Evolutionary conservation across 2,888 invertebrate species (phyloP).

Genomic region (Dusona sp.): DNA sequence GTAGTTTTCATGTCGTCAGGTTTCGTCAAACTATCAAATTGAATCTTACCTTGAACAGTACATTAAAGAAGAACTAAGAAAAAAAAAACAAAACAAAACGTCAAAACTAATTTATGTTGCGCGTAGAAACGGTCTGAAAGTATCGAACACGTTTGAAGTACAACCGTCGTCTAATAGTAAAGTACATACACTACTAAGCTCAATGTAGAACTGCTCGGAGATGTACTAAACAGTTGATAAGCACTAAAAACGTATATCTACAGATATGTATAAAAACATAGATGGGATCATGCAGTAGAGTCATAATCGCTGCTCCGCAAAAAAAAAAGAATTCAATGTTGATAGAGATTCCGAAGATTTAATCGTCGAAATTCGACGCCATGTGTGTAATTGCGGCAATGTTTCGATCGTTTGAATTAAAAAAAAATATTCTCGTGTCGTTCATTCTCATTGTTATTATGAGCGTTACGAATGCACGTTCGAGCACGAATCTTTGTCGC

Average conservation of each 20-base stretch:
- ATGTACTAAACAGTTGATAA: constrained; percentile 40
- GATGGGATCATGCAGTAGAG: constrained; percentile 26
- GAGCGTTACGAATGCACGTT: constrained; percentile 5
- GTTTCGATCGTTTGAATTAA: background rate
- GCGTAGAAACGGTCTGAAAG: background rate
- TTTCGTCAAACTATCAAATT: background rate
- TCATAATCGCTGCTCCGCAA: constrained; percentile 10
- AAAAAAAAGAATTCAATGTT: constrained; percentile 13
- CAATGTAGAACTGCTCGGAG: constrained; percentile 12
- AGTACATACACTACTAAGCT: constrained; percentile 47
- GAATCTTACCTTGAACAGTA: constrained; percentile 64
- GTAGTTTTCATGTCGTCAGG: background rate
- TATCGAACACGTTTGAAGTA: constrained; percentile 1
- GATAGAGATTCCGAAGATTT: background rate
- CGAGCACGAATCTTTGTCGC: constrained; percentile 6
- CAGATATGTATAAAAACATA: constrained; percentile 15
- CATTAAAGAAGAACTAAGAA: constrained; percentile 52
- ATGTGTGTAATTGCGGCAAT: background rate
- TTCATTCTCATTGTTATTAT: background rate
- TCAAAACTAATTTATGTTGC: background rate
- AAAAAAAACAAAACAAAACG: background rate
- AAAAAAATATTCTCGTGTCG: background rate
- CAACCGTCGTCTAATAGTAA: constrained; percentile 48
- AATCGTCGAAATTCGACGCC: constrained; percentile 9
- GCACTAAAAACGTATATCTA: constrained; percentile 17